Base-by-base conservation (phyloP, 2,888 invertebrate genomes). In the Monochamus alternatus region DNA sequence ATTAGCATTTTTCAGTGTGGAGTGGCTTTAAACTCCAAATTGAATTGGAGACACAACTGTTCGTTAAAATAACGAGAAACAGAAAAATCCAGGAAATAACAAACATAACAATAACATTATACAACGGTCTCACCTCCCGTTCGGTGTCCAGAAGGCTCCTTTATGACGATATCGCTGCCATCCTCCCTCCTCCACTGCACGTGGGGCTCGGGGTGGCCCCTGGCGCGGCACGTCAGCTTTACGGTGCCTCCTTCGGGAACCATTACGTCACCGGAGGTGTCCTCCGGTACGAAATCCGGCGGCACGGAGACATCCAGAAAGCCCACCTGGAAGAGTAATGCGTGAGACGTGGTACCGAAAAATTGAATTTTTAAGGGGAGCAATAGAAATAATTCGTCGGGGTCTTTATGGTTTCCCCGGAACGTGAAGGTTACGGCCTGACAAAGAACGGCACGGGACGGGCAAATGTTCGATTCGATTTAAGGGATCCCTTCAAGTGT, bases 221-320 rank as follows among this genome's bases (percentile, higher is more conserved):
- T 92, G 2, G 97, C 97, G 75, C 93, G 92, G 86, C 94, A 94
- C 58, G 92, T 91, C 74, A 94, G 89, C 81, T 91, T 91, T 10
- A 92, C 93, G 0, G 91, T 92, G 52, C 95, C 95, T 71, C 96
- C 96, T 91, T 97, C 97, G 38, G 94, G 94, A 44, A 96, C 95
- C 92, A 95, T 95, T 12, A 96, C 91, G 87, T 97, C 97, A 0
- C 96, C 94, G n/a, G 96, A 96, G 38, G 96, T 96, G 86, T 96
- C 96, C 85, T 95, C 95, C 22, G 93, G 87, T 78, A 96, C 92
- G 85, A 98, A 97, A 88, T 97, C 96, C n/a, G 98, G 97, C 47
- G 97, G 96, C 81, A 97, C 94, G 38, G 96, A 95, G 70, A 97
- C 96, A 81, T 96, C 94, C 82, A 97, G 90, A 87, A 92, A 93